Evolutionary conservation across 2,888 invertebrate species (phyloP).

Genomic region (Drosophila ustulata): DNA sequence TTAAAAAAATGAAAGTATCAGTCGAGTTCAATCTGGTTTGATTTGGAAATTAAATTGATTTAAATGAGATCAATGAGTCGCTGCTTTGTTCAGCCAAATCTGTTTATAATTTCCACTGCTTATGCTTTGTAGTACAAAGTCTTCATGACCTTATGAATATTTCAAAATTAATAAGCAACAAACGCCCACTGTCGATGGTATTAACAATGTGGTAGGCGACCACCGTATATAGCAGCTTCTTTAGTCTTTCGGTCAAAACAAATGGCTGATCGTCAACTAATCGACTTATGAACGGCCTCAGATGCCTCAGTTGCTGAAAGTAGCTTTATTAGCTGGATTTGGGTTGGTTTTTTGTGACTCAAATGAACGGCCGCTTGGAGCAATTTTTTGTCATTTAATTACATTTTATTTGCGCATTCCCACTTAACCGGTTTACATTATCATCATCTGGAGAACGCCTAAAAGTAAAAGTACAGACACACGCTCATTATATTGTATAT

Average conservation of each 20-base stretch:
- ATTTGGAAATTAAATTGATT: constrained; percentile 24
- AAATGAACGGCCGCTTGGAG: constrained; percentile 25
- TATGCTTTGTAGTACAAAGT: neutral
- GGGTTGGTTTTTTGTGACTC: constrained; percentile 7
- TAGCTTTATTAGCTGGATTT: constrained; percentile 33
- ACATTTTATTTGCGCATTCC: constrained; percentile 50
- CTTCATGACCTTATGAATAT: constrained; percentile 32
- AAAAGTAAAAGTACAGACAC: constrained; percentile 25
- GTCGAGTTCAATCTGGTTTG: constrained; percentile 22
- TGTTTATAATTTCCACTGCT: constrained; percentile 4
- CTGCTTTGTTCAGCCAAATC: neutral
- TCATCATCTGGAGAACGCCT: constrained; percentile 19
- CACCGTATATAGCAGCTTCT: constrained; percentile 31
- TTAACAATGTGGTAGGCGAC: constrained; percentile 10
- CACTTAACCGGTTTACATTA: constrained; percentile 63
- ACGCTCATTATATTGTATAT: neutral
- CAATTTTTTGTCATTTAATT: constrained; percentile 57
- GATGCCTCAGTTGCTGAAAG: constrained; percentile 15
- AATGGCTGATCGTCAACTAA: constrained; percentile 20
- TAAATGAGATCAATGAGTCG: constrained; percentile 14
- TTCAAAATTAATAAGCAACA: constrained; percentile 36
- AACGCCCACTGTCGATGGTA: constrained; percentile 28
- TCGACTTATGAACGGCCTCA: neutral
- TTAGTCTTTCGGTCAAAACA: constrained; percentile 16
- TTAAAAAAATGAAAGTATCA: constrained; percentile 4